Evolutionary conservation across 2,888 invertebrate species (phyloP).

Genomic region (Andrena minutula): DNA sequence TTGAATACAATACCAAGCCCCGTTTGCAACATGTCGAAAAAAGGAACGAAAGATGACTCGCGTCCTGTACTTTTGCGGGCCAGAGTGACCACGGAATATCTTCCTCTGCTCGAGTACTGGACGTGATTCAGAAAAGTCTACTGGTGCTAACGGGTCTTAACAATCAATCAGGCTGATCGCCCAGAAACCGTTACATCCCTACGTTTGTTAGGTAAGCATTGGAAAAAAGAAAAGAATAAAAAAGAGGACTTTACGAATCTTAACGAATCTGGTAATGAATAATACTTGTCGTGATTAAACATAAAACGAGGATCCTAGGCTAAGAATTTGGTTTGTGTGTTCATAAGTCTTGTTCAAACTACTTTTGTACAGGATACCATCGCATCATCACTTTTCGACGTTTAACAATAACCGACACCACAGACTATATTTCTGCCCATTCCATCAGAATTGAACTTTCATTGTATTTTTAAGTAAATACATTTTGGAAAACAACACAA

Average conservation of each 20-base stretch:
- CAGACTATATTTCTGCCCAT: conserved; percentile 79
- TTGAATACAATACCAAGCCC: conserved; percentile 68
- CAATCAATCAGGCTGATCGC: conserved; percentile 71
- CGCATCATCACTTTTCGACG: conserved; percentile 75
- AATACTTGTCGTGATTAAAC: conserved; percentile 55
- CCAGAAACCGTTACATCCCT: conserved; percentile 73
- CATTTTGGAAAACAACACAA: conserved; percentile 77
- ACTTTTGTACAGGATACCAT: conserved; percentile 79
- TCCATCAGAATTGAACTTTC: conserved; percentile 79
- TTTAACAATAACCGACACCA: conserved; percentile 70
- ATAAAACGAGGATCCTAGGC: conserved; percentile 68
- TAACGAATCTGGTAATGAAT: conserved; percentile 59
- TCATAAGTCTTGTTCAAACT: conserved; percentile 76
- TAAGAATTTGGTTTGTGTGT: conserved; percentile 79
- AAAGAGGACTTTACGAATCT: conserved; percentile 50
- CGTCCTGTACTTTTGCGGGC: conserved; percentile 64
- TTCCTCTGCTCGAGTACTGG: conserved; percentile 58
- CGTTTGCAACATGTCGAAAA: conserved; percentile 71
- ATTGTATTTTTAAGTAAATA: conserved; percentile 82
- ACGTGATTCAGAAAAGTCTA: conserved; percentile 64
- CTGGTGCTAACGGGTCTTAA: conserved; percentile 76
- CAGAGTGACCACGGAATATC: conserved; percentile 30
- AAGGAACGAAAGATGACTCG: conserved; percentile 45
- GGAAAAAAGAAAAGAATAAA: conserved; percentile 26
- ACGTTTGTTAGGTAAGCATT: conserved; percentile 72